Conservation (phyloP, 2,888 invertebrate species). For the Troglohyphantes excavatus region DNA sequence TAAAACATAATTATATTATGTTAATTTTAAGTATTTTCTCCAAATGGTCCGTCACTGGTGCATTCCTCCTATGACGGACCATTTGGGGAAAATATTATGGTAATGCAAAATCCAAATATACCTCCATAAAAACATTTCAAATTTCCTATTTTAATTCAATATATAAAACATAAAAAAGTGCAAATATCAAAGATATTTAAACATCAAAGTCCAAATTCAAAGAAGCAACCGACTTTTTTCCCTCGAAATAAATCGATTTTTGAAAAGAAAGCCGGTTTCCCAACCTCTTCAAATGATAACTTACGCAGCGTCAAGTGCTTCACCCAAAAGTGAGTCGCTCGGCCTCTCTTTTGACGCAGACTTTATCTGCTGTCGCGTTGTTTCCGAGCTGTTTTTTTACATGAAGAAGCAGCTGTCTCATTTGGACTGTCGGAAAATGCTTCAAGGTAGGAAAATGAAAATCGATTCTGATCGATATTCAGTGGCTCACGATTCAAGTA, state of each 20-base stretch:
- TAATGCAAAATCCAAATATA: no score
- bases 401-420: not conserved
- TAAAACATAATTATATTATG: no score
- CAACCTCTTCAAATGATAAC: not conserved
- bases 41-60: no score
- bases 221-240: no score
- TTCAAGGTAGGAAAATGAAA: conserved; percentile 8
- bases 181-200: no score
- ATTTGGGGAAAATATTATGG: no score
- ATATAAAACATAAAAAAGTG: no score
- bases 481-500: not conserved
- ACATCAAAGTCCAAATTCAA: no score
- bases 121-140: no score
- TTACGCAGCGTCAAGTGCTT: not conserved
- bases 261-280: not conserved
- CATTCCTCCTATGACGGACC: no score
- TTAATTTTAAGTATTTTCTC: no score
- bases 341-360: not conserved
- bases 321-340: not conserved
- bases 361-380: not conserved
- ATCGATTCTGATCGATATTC: conserved; percentile 18
- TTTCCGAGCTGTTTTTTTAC: not conserved
- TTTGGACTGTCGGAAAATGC: not conserved
- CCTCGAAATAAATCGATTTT: not conserved
- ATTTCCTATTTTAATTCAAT: no score